Evolutionary conservation across 2,888 invertebrate genomes (phyloP), one percentile per base, ranked within the genome.

Genomic region (Mimumesa dahlbomi): DNA sequence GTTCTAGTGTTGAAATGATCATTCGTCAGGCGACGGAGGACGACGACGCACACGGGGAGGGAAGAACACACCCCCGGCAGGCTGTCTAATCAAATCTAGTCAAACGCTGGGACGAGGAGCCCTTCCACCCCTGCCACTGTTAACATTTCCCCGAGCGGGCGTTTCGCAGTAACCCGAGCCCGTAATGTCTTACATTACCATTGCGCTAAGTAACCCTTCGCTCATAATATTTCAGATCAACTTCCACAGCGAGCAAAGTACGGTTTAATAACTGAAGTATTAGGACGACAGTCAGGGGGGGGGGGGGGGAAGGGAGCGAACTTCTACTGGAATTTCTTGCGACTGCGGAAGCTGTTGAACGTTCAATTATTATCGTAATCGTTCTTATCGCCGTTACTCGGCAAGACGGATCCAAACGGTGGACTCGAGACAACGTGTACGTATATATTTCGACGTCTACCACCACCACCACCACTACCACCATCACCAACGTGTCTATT

Each of bases 281-380:
- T 38, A 61, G 52, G n/a, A n/a, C 62, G 62, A 50, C 52, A 46
- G 65, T 65, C 52, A 5, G 65, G 31, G 62, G 38, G 52, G 62
- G 31, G 62, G 62, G 48, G 65, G 13, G 25, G 45, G n/a, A n/a
- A n/a, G n/a, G n/a, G n/a, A n/a, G n/a, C n/a, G n/a, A n/a, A n/a
- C n/a, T n/a, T n/a, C n/a, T n/a, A n/a, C n/a, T n/a, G n/a, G 46
- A 65, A 65, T 65, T 61, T 62, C 65, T 65, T 62, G 52, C 56
- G 18, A 34, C 34, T 45, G 49, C 4, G 11, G 54, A 40, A 36
- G 19, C 45, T 50, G 56, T 57, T 65, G 65, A 50, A 56, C 68
- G 40, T 68, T 68, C 57, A 65, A 68, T 68, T 68, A 65, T 65
- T 65, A 68, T 68, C 65, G 57, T 68, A 65, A 68, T 68, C 57